phyloP scores from a whole-genome alignment of 2,888 invertebrate genomes.

The Bugulina stolonifera region DNA sequence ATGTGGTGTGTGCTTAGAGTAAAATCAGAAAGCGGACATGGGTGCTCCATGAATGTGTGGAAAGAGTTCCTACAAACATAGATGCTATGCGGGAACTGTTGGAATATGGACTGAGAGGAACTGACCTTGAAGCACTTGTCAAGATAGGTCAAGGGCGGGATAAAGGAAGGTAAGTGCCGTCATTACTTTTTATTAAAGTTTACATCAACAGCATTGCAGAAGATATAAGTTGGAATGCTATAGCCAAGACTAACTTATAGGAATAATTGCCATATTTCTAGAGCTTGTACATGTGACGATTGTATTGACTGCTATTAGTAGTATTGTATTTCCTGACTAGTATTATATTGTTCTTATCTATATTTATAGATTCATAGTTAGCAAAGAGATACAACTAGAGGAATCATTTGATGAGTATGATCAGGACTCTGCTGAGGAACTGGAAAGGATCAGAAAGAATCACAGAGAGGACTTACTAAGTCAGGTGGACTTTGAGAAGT shows the following conservation, averaged over 20 bases:
- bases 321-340: too few species aligned
- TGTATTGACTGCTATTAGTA: too few species aligned
- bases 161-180: constrained; percentile 40
- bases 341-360: too few species aligned
- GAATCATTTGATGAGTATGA: constrained; percentile 42
- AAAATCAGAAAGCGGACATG: constrained; percentile 71
- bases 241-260: too few species aligned
- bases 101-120: constrained; percentile 67
- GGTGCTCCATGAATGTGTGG: constrained; percentile 74
- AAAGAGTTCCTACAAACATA: constrained; percentile 67
- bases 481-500: constrained; percentile 53
- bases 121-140: constrained; percentile 62
- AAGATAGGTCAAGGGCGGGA: constrained; percentile 47
- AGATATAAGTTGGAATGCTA: too few species aligned
- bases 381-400: constrained; percentile 40
- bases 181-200: too few species aligned
- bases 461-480: constrained; percentile 40
- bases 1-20: constrained; percentile 54
- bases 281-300: too few species aligned
- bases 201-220: too few species aligned
- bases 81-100: constrained; percentile 68
- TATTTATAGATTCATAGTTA: constrained; percentile 32
- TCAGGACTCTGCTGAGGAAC: constrained; percentile 32
- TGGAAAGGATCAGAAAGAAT: constrained; percentile 7
- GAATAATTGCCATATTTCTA: too few species aligned